Evolutionary conservation across 1,140 invertebrate species (phyloP), one percentile per base, ranked within the genome.

Genomic region (Drosophila hydei): DNA sequence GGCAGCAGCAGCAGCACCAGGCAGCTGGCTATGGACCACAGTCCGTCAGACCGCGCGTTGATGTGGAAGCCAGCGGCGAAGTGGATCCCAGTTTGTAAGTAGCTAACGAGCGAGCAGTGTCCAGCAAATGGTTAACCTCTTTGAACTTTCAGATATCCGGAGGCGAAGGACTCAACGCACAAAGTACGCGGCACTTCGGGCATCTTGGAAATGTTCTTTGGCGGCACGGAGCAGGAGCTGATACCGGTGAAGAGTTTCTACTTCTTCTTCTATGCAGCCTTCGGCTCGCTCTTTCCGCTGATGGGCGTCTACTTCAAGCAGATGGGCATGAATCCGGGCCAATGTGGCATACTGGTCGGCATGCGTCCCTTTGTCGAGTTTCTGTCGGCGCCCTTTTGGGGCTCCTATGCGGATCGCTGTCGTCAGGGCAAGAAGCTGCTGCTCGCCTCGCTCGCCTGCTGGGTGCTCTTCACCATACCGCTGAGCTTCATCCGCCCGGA

Each of bases 241-340:
- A 93, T 99, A 55, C 96, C 97, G 4, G 97, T 98, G 52, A 99
- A 99, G 92, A 96, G 96, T 1, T 99, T 99, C 92, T 99, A 99
- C 92, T 99, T 99, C 92, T 99, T 99, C 94, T 99, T 99, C 92
- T 99, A 99, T 91, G 98, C 98, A 2, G 98, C 99, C 1, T 99
- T 99, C 85, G 99, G 99, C 5, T 99, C 98, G 0, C 93, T 99
- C 0, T 99, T 99, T 90, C 99, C 99, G 0, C 92, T 99, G 23
- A 97, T 99, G 95, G 98, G 97, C 18, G 97, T 99, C 18, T 99
- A 99, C 92, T 99, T 99, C 93, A 99, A 97, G 92, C 98, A 99
- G 92, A 96, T 99, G 95, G 98, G 98, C 6, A 98, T 99, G 97
- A 99, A 98, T 92, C 96, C 98, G 0, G 96, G 95, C 4, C 98